Evolutionary conservation across 1,140 invertebrate genomes (phyloP), one percentile per base, ranked within the genome.

Genomic region (Sitophilus oryzae): DNA sequence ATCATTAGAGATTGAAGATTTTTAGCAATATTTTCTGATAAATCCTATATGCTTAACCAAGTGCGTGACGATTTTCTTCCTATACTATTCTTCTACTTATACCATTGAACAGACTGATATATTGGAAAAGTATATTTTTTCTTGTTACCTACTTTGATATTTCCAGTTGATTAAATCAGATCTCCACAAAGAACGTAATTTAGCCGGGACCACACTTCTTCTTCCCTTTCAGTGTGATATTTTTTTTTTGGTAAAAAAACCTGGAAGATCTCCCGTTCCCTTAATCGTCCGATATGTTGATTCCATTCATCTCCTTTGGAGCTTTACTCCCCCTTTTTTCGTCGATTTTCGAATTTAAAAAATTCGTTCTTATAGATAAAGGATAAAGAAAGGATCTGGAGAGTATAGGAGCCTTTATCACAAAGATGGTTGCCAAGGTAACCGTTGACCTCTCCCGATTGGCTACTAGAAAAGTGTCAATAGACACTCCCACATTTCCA

Each of bases 391-490:
- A 49, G 40, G 53, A 56, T 50, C 46, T 49, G 25, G 46, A 37
- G 37, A 52, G 48, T 21, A 60, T 56, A 60, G 43, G 21, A 57
- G 60, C 56, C n/a, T 62, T 62, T 64, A 64, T 64, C 56, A 65
- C 60, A 66, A 65, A 66, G 62, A 64, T 62, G 62, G 64, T 66
- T 61, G 58, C 64, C 60, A 61, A 45, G 64, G 60, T 59, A 63
- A 66, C 64, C 48, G 59, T 61, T 66, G 64, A 66, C 64, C 64
- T 60, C 56, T 51, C 58, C 56, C 57, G 56, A 66, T 66, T 66
- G 64, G 64, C 62, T 65, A 65, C 62, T 63, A 61, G 64, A 66
- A 66, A 66, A 64, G 58, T 66, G 62, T 66, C 64, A 65, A 64
- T 64, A 66, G 64, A 66, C 63, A 66, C 64, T 58, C 62, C 60